Evolutionary conservation across 2,113 vertebrate species (phyloP).

Genomic region (Telmatochromis sp.): DNA sequence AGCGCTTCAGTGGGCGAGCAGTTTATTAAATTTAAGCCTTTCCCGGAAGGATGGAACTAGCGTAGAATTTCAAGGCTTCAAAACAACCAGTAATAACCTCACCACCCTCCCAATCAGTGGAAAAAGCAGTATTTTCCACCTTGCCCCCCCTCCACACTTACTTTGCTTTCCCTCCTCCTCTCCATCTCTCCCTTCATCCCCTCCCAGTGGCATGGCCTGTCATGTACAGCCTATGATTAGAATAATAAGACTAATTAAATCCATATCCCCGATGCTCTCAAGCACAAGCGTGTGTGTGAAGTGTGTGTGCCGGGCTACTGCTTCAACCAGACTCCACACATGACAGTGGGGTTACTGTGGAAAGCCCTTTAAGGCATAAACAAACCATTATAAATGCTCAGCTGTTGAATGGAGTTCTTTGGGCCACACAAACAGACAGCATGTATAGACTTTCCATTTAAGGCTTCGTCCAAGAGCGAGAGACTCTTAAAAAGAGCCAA

Average conservation of each 20-base stretch:
- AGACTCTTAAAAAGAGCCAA: constrained; percentile 50
- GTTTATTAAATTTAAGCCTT: neutral
- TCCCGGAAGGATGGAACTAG: neutral
- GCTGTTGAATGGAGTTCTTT: constrained; percentile 49
- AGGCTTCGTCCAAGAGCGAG: constrained; percentile 37
- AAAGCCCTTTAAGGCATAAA: constrained; percentile 63
- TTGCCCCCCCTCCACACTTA: neutral
- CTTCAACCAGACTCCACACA: constrained; percentile 38
- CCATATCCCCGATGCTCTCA: constrained; percentile 37
- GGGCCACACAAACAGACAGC: constrained; percentile 46
- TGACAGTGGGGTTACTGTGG: constrained; percentile 56
- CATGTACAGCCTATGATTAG: constrained; percentile 63
- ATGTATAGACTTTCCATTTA: constrained; percentile 69
- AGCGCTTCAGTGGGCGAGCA: neutral
- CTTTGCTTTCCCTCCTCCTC: neutral
- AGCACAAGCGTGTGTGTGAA: neutral
- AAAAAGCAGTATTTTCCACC: neutral
- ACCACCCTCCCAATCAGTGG: neutral
- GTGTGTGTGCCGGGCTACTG: neutral
- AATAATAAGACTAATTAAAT: constrained; percentile 66
- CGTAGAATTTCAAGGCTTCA: neutral
- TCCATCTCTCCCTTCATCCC: neutral
- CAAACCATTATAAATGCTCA: constrained; percentile 66
- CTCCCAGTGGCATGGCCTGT: constrained; percentile 38
- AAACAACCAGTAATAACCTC: neutral